phyloP scores from a whole-genome alignment of 2,797 vertebrate genomes.

The Acropternis orthonyx region DNA sequence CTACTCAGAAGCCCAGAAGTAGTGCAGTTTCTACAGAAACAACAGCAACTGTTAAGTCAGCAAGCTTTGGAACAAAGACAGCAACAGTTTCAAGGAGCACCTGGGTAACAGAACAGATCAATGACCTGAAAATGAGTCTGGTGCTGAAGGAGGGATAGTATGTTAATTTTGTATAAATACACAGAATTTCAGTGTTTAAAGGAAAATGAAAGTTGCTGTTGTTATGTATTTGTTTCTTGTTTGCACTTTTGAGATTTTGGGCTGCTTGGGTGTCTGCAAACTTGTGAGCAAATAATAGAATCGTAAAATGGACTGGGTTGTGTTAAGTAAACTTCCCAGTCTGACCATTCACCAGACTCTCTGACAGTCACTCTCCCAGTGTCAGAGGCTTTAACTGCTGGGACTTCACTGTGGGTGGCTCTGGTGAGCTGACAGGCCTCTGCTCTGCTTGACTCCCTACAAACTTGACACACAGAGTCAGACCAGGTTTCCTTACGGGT shows the following conservation, averaged over 20 bases:
- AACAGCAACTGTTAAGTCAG: conserved; percentile 89
- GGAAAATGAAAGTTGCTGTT: neutral
- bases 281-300: neutral
- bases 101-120: conserved; percentile 48
- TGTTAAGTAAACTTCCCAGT: neutral
- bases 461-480: neutral
- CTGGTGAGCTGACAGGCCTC: neutral
- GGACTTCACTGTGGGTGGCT: fast-evolving
- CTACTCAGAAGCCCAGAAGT: conserved; percentile 95
- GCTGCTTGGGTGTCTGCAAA: conserved; percentile 19
- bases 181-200: neutral
- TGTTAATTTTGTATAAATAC: neutral
- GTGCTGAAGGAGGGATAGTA: neutral
- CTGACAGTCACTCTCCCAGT: neutral
- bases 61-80: conserved; percentile 87
- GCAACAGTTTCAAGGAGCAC: conserved; percentile 83
- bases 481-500: neutral
- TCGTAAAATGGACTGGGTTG: neutral
- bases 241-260: conserved; percentile 48
- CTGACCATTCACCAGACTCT: neutral
- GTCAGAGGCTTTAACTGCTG: neutral
- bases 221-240: neutral
- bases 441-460: neutral
- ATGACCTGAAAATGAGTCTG: neutral
- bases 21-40: conserved; percentile 93